Percentiles rank a stretch among this genome's conserved stretches.
phyloP scores from a whole-genome alignment of 2,888 invertebrate species.

The Nomada ferruginata region DNA sequence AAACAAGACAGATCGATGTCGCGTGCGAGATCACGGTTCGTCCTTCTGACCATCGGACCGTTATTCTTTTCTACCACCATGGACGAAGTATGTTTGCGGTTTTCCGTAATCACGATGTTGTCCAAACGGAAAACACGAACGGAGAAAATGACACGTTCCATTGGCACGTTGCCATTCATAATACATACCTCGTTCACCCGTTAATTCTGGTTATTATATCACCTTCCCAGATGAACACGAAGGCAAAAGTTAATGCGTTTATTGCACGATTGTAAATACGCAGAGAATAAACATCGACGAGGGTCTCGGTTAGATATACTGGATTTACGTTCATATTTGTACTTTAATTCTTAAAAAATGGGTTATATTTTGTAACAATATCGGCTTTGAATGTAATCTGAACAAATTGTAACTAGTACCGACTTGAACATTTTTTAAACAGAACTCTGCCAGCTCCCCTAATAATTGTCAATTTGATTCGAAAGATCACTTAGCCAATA shows the following conservation, averaged over 20 bases:
- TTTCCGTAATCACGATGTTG: conserved; percentile 5
- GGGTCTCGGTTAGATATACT: background rate
- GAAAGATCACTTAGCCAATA: background rate
- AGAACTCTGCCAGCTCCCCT: too few relatives aligned
- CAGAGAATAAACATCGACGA: background rate
- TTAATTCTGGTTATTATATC: conserved; percentile 27
- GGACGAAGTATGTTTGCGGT: conserved; percentile 9
- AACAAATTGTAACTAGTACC: background rate
- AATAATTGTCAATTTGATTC: conserved; percentile 9
- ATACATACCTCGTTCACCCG: background rate
- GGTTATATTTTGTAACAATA: background rate
- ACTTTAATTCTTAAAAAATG: background rate
- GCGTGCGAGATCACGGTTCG: conserved; percentile 19
- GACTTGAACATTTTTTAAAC: too few relatives aligned
- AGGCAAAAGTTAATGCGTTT: conserved; percentile 25
- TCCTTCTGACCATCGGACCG: conserved; percentile 27
- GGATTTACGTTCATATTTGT: conserved; percentile 2
- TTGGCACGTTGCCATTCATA: background rate
- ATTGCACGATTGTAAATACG: background rate
- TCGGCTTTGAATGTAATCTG: background rate
- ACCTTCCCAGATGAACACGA: background rate
- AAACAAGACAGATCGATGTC: conserved; percentile 3
- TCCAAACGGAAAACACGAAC: conserved; percentile 7
- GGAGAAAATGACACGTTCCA: conserved; percentile 33
- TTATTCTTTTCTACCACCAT: conserved; percentile 24